Evolutionary conservation across 2,797 vertebrate species (phyloP), one percentile per base, ranked within the genome.

Genomic region (Molossus molossus): DNA sequence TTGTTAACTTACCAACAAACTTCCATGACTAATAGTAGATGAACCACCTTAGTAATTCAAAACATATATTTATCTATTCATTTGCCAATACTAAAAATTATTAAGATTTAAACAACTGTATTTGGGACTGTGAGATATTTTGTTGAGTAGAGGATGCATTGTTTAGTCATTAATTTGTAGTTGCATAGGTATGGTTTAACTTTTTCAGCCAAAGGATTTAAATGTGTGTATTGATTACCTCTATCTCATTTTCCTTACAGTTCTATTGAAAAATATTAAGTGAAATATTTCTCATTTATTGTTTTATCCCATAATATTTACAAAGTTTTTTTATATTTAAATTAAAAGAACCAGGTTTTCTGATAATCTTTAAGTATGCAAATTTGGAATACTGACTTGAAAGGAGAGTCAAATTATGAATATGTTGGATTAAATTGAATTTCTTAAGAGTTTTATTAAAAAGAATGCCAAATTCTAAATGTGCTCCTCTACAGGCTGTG

Each of bases 311-410:
- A 76, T 77, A 50, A 27, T 53, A 48, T 72, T 57, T 82, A 20
- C 9, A 64, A 55, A 88, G 13, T 80, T 75, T 93, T 93, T 20
- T 94, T 50, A 29, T n/a, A 67, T 93, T 20, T 69, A 9, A 79
- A 40, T 15, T 62, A 20, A 90, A 90, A 27, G 17, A 93, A 83
- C 25, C 2, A 14, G 11, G 11, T 73, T 89, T 95, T 91, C n/a
- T 87, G 25, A 77, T 64, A 21, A 72, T 45, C 7, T 73, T 65
- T 55, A 84, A 67, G 8, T 50, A 57, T 27, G 1, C 12, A 67
- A 84, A n/a, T 20, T 10, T 55, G 14, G 18, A 91, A 75, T 60
- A 90, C 87, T 87, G 50, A 91, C 13, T 90, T 82, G 33, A 75
- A 73, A 48, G 40, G 57, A 60, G 79, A 86, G 9, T 25, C 29